Evolutionary conservation across 2,888 invertebrate genomes (phyloP).

Genomic region (Amblyteles armatorius): DNA sequence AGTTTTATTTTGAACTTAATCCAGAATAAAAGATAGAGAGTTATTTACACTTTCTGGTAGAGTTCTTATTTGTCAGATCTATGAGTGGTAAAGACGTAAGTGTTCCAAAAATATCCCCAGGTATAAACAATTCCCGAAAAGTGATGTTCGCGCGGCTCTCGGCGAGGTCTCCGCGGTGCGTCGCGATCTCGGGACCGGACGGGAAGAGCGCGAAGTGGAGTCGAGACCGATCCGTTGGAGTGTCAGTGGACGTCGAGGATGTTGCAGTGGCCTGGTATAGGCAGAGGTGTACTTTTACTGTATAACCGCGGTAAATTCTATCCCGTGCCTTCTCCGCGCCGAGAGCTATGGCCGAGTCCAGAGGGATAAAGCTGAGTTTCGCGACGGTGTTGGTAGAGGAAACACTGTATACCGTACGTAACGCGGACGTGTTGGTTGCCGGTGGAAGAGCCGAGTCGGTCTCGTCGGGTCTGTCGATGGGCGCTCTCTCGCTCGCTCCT

Average conservation of each 20-base stretch:
- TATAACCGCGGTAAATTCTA: constrained; percentile 21
- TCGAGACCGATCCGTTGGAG: constrained; percentile 21
- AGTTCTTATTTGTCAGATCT: no score
- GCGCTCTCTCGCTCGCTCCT: constrained; percentile 64
- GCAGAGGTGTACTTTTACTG: constrained; percentile 16
- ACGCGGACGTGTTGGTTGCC: constrained; percentile 42
- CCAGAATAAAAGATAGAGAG: no score
- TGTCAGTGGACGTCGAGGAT: constrained; percentile 21
- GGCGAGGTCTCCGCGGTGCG: not conserved
- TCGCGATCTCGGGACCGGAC: not conserved
- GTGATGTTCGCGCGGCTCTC: not conserved
- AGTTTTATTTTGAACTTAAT: no score
- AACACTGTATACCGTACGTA: not conserved
- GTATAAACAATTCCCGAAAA: not conserved
- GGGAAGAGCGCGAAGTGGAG: constrained; percentile 13
- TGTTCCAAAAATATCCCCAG: no score
- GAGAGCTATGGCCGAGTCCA: constrained; percentile 17
- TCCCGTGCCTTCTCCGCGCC: not conserved
- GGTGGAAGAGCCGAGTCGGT: constrained; percentile 20
- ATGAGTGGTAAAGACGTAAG: no score
- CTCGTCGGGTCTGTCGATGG: constrained; percentile 54
- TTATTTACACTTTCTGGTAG: no score
- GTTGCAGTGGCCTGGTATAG: constrained; percentile 17
- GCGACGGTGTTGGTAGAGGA: constrained; percentile 33
- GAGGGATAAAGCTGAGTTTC: constrained; percentile 27